phyloP scores from a whole-genome alignment of 2,797 vertebrate genomes.

The Cossypha heuglini region DNA sequence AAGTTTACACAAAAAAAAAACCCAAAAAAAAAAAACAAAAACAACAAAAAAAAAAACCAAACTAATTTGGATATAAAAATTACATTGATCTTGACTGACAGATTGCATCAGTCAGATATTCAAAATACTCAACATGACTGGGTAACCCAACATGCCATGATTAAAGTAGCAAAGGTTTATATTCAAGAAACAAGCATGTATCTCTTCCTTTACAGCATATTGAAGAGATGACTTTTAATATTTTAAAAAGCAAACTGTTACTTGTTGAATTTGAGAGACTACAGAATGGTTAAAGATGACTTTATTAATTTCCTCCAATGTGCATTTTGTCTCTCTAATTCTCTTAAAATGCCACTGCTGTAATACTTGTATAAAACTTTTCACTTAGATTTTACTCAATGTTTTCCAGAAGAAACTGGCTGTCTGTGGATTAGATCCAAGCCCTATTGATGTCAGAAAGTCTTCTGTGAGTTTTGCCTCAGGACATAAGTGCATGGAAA shows the following conservation, averaged over 20 bases:
- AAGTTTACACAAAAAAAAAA: background rate
- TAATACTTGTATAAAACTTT: constrained; percentile 22
- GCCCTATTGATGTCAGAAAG: constrained; percentile 27
- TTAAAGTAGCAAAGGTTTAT: background rate
- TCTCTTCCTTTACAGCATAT: background rate
- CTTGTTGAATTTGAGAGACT: background rate
- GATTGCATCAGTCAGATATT: background rate
- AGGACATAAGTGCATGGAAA: background rate
- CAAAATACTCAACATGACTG: background rate
- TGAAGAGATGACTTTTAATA: background rate
- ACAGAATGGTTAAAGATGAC: background rate
- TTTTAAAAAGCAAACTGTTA: background rate
- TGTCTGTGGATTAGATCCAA: constrained; percentile 20
- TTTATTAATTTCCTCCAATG: background rate
- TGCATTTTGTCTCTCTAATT: background rate
- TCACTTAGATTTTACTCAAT: constrained; percentile 24
- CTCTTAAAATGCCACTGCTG: background rate
- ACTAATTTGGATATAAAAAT: background rate
- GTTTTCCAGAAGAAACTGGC: constrained; percentile 25
- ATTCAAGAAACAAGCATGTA: background rate
- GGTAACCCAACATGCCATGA: background rate
- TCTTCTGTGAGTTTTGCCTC: constrained; percentile 17
- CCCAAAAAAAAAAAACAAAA: too few relatives aligned
- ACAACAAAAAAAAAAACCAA: too few relatives aligned
- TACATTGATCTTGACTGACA: background rate